These are phyloP conservation scores for Spondyliosoma cantharus DNA, from an alignment of 2,797 vertebrate genomes.

Conservation along the genomic window DNA sequence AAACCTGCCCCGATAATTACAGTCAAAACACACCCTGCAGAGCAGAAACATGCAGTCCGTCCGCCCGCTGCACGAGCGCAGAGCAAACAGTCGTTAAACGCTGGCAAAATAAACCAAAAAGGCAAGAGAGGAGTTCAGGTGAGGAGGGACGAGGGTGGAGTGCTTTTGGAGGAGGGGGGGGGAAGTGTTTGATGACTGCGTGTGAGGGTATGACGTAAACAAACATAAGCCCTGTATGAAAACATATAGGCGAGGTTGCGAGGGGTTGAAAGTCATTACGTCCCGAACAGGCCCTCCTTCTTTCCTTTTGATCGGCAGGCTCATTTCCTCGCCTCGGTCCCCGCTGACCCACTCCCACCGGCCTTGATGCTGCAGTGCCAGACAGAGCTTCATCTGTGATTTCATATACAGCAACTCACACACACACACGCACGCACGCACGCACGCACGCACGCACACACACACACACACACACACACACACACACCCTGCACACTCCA, in stretches of 20 bases:
- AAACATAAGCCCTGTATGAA: conserved; percentile 64
- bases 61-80: conserved; percentile 41
- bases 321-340: conserved; percentile 6
- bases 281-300: conserved; percentile 51
- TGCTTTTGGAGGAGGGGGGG: conserved; percentile 14
- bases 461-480: too few relatives aligned
- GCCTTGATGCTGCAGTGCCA: conserved; percentile 46
- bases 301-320: conserved; percentile 26
- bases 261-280: conserved; percentile 49
- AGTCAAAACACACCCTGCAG: conserved; percentile 26
- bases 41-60: conserved; percentile 48
- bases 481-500: not conserved
- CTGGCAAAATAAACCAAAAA: conserved; percentile 72
- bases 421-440: not conserved
- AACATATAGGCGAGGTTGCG: conserved; percentile 34
- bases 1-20: conserved; percentile 63
- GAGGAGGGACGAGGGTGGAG: conserved; percentile 49
- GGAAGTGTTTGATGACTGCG: conserved; percentile 67
- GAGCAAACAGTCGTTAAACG: conserved; percentile 65
- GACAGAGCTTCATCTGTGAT: conserved; percentile 64
- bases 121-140: conserved; percentile 66
- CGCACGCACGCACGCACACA: too few relatives aligned
- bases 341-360: conserved; percentile 11
- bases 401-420: conserved; percentile 26
- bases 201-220: conserved; percentile 55